Conservation (phyloP, 2,113 vertebrate genomes). For the Pteruthius melanotis region DNA sequence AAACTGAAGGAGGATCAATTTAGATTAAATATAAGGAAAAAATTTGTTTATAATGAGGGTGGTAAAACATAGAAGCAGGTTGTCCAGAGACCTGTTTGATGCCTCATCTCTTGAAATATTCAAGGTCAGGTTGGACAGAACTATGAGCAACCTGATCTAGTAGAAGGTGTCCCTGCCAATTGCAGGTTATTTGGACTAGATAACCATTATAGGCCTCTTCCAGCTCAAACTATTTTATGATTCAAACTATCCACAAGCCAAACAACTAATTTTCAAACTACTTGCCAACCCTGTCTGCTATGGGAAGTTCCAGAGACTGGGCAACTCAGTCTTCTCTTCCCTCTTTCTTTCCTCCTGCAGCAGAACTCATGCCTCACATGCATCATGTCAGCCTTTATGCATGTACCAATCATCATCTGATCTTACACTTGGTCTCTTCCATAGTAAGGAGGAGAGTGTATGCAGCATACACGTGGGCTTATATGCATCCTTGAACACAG, state of each 20-base stretch:
- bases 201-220: neutral
- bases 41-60: accelerated
- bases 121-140: neutral
- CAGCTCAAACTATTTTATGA: neutral
- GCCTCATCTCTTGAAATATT: neutral
- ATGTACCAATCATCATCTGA: accelerated
- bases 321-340: neutral
- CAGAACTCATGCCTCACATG: accelerated
- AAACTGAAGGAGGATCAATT: neutral
- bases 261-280: neutral
- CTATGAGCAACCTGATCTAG: neutral
- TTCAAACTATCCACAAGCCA: neutral
- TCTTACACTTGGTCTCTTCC: neutral
- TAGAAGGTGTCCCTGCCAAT: neutral
- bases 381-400: accelerated
- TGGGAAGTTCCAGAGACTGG: neutral
- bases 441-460: neutral
- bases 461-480: accelerated
- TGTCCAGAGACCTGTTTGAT: neutral
- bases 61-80: neutral
- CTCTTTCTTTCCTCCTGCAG: neutral
- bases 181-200: neutral
- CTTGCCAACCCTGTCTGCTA: neutral
- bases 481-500: neutral
- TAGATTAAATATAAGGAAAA: neutral